Percentiles rank a stretch among this genome's conserved stretches.
Evolutionary conservation across 2,113 vertebrate species (phyloP).

Genomic region (Solea solea): DNA sequence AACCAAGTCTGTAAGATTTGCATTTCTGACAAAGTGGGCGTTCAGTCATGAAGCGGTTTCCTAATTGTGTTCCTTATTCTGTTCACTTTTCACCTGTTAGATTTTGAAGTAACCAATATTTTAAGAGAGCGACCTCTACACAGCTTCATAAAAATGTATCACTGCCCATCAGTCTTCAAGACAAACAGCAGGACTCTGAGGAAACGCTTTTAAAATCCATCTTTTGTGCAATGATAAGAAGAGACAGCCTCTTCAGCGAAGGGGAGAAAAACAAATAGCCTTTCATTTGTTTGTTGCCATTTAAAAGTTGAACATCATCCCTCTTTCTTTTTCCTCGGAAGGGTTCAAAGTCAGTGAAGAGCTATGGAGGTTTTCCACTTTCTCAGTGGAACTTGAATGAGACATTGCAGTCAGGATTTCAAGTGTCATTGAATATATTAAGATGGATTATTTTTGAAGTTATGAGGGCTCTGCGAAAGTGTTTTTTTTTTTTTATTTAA

Average conservation of each 20-base stretch:
- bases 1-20: neutral
- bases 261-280: conserved; percentile 41
- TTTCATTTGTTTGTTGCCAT: conserved; percentile 41
- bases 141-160: conserved; percentile 45
- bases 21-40: conserved; percentile 18
- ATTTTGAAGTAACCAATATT: conserved; percentile 11
- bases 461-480: conserved; percentile 41
- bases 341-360: conserved; percentile 40
- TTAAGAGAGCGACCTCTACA: conserved; percentile 35
- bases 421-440: conserved; percentile 61
- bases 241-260: conserved; percentile 26
- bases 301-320: conserved; percentile 53
- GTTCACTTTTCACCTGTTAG: conserved; percentile 3
- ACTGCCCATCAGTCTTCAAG: conserved; percentile 32
- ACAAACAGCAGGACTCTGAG: conserved; percentile 42
- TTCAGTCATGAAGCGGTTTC: conserved; percentile 8
- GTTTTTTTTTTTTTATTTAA: conserved; percentile 54
- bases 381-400: conserved; percentile 35
- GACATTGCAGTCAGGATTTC: conserved; percentile 25
- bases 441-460: conserved; percentile 41
- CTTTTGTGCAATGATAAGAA: conserved; percentile 20
- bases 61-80: neutral
- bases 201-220: conserved; percentile 26
- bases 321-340: conserved; percentile 31
- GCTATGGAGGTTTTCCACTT: conserved; percentile 24